Evolutionary conservation across 2,113 vertebrate species (phyloP).

Genomic region (Lutjanus erythropterus): DNA sequence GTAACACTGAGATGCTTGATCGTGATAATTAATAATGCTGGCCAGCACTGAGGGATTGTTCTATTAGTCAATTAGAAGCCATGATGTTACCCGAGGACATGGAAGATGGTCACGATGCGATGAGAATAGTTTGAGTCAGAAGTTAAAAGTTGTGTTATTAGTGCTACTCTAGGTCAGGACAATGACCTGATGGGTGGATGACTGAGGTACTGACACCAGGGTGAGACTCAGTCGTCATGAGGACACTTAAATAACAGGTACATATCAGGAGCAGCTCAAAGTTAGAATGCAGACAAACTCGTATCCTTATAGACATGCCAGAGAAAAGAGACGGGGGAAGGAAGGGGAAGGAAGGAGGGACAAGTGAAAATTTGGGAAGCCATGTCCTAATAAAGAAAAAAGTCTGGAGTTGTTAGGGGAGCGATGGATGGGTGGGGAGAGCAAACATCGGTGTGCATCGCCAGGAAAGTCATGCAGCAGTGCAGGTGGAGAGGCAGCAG

Average conservation of each 20-base stretch:
- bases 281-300: conserved; percentile 61
- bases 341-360: not conserved
- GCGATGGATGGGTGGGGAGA: not conserved
- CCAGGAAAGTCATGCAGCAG: conserved; percentile 35
- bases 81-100: conserved; percentile 38
- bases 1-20: conserved; percentile 28
- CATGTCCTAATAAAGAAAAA: conserved; percentile 18
- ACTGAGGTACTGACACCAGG: conserved; percentile 17
- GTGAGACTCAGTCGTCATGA: conserved; percentile 28
- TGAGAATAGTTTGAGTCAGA: conserved; percentile 8
- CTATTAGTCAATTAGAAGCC: conserved; percentile 31
- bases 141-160: conserved; percentile 19
- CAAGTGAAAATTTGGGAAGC: not conserved
- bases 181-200: conserved; percentile 29
- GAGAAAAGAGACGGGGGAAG: conserved; percentile 19
- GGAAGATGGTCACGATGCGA: conserved; percentile 32
- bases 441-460: conserved; percentile 17
- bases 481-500: conserved; percentile 2
- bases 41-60: conserved; percentile 34
- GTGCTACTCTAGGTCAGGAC: conserved; percentile 30
- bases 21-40: conserved; percentile 18
- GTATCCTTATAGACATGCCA: conserved; percentile 61
- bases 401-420: conserved; percentile 9
- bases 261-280: conserved; percentile 32
- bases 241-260: conserved; percentile 26